These are phyloP conservation scores for Smittia aterrima DNA, from an alignment of 2,888 invertebrate genomes.

Conservation along the genomic window DNA sequence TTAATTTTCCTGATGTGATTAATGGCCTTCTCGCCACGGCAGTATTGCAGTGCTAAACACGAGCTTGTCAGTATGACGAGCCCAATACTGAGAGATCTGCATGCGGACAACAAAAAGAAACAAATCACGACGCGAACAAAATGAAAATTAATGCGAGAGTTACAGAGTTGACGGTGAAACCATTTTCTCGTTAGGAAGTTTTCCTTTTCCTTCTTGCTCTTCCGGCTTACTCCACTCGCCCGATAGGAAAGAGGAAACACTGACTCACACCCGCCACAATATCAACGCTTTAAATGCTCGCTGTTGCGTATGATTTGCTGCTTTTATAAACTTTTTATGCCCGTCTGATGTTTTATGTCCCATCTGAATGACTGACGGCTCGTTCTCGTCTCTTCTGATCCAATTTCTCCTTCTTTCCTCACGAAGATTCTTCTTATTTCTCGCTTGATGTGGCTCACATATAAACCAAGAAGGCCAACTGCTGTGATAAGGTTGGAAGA, in stretches of 20 bases:
- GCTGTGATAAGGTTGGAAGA: slow-evolving; percentile 6
- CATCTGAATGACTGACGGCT: slow-evolving; percentile 15
- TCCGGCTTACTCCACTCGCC: neutral
- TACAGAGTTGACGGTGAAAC: slow-evolving; percentile 30
- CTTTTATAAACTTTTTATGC: slow-evolving; percentile 38
- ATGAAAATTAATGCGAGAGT: slow-evolving; percentile 41
- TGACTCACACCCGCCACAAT: slow-evolving; percentile 19
- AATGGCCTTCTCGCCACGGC: slow-evolving; percentile 32
- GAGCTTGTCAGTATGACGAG: slow-evolving; percentile 1
- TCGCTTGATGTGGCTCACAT: neutral
- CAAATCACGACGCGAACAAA: slow-evolving; percentile 29
- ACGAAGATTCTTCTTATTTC: slow-evolving; percentile 1
- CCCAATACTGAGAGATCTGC: neutral
- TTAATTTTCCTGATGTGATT: slow-evolving; percentile 37
- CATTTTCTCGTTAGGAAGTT: slow-evolving; percentile 8
- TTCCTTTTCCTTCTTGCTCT: neutral
- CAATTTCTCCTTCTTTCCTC: neutral
- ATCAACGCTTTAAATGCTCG: slow-evolving; percentile 30
- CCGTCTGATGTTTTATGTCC: slow-evolving; percentile 7
- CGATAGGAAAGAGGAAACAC: neutral
- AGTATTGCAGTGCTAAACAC: neutral
- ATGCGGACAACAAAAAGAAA: neutral
- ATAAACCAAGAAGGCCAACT: neutral
- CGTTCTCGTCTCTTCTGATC: slow-evolving; percentile 3
- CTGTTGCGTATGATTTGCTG: slow-evolving; percentile 36